These are phyloP conservation scores for Thalassaphorura encarpata DNA, from an alignment of 1,140 invertebrate species.

Conservation along the genomic window DNA sequence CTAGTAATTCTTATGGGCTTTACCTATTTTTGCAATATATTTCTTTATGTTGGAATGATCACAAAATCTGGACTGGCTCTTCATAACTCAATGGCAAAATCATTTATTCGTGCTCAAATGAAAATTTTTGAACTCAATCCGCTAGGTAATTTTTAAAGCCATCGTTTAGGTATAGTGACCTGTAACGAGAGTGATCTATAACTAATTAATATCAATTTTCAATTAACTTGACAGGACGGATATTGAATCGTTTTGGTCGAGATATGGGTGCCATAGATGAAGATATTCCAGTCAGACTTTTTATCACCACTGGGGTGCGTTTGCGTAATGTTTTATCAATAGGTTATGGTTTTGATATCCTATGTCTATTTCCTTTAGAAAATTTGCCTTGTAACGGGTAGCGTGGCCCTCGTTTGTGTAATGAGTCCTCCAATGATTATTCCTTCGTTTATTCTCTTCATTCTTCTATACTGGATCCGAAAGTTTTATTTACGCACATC, in stretches of 20 bases:
- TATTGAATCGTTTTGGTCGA: constrained; percentile 63
- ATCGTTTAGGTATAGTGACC: neutral
- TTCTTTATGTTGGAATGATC: too few species aligned
- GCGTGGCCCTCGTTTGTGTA: constrained; percentile 56
- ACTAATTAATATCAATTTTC: too few species aligned
- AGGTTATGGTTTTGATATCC: neutral
- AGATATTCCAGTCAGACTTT: constrained; percentile 16
- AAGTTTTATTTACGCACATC: constrained; percentile 70
- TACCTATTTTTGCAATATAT: too few species aligned
- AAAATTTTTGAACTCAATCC: constrained; percentile 73
- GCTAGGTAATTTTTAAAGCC: constrained; percentile 47
- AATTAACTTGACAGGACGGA: constrained; percentile 44
- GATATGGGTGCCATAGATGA: constrained; percentile 39
- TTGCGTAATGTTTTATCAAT: neutral
- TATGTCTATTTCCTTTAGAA: constrained; percentile 4
- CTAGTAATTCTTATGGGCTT: too few species aligned
- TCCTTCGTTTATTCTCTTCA: constrained; percentile 55
- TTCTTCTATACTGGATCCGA: constrained; percentile 62
- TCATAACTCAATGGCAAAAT: too few species aligned
- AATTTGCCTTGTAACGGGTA: constrained; percentile 19
- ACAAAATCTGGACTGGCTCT: too few species aligned
- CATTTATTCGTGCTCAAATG: constrained; percentile 64
- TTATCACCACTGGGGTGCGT: constrained; percentile 21
- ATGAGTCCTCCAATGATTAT: constrained; percentile 66
- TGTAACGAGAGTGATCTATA: too few species aligned